Base-by-base conservation (phyloP, 1,140 invertebrate genomes). In the Pseudomyrmex cubaensis region DNA sequence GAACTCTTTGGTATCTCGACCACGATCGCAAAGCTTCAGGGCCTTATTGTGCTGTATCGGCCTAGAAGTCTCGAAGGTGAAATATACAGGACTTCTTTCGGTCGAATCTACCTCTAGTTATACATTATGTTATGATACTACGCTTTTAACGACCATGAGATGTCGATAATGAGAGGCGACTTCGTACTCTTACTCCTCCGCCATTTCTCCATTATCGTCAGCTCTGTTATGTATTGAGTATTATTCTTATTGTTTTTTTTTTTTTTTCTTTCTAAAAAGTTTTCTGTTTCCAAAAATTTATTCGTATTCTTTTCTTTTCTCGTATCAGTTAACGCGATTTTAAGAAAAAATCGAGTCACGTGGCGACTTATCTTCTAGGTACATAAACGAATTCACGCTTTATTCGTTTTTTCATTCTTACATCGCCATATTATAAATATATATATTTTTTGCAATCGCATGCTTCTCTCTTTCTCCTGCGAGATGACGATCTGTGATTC, bases 1-100 rank as follows among this genome's bases (percentile, higher is more conserved):
- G 64, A 83, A 63, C 76, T 80, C 59, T 52, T 83, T 17, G 77
- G 69, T 91, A 91, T 90, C 89, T 90, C 75, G 54, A 88, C 73
- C 77, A 87, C 86, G 84, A 90, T 91, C 90, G 87, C 78, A 70
- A 78, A 70, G 87, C 89, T 90, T 83, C 85, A 80, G 84, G 87
- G 83, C 85, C 87, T 91, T 91, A 90, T 90, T 91, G 90, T 90
- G 80, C 88, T 90, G 86, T 90, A 90, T 89, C 85, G 88, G 70
- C 69, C 78, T 72, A 73, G 46, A 66, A 61, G 75, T 54, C 77
- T 56, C 67, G 80, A 87, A 83, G 82, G 76, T 86, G 84, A 85
- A 86, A 87, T 35, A 35, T 74, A 74, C 82, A 78, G 85, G 83
- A 54, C 62, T 86, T 69, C 74, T 83, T 85, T 74, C 89, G 73